These are phyloP conservation scores for Phyllotreta striolata DNA, from an alignment of 2,888 invertebrate species.

Conservation along the genomic window DNA sequence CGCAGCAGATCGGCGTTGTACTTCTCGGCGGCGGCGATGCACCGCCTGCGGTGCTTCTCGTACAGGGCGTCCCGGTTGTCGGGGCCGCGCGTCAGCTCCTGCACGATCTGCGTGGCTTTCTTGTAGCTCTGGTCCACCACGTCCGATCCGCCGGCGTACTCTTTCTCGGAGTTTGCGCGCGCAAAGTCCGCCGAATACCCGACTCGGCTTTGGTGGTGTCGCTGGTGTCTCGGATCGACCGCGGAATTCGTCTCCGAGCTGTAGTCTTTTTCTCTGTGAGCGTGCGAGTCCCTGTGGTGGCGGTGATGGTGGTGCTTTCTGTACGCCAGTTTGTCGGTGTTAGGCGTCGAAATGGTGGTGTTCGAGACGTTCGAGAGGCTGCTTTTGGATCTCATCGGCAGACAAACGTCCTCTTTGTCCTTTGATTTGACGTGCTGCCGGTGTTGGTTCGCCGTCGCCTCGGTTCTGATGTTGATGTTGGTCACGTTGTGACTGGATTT, in stretches of 20 bases:
- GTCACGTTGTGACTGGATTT: constrained; percentile 73
- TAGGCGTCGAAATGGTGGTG: constrained; percentile 61
- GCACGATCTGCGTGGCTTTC: constrained; percentile 59
- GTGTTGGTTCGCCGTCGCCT: constrained; percentile 62
- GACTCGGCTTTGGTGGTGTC: constrained; percentile 43
- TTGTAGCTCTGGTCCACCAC: constrained; percentile 60
- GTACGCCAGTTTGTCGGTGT: constrained; percentile 56
- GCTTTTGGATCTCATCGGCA: constrained; percentile 64
- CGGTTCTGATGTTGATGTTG: constrained; percentile 74
- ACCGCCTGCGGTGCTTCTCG: constrained; percentile 59
- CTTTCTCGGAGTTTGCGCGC: constrained; percentile 49
- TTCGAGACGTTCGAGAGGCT: constrained; percentile 66
- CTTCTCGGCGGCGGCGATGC: constrained; percentile 58
- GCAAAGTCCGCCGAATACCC: constrained; percentile 45
- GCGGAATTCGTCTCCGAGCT: constrained; percentile 68
- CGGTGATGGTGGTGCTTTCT: constrained; percentile 54
- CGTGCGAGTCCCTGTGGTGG: constrained; percentile 45
- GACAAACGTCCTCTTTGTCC: constrained; percentile 65
- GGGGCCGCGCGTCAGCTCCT: constrained; percentile 56
- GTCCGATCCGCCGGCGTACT: constrained; percentile 43
- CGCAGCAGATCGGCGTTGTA: constrained; percentile 57
- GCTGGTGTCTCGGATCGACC: constrained; percentile 57
- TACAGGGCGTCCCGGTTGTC: constrained; percentile 52
- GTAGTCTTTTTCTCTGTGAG: constrained; percentile 63
- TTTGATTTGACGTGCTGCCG: constrained; percentile 68